These are phyloP conservation scores for Parus major DNA, from an alignment of 2,113 vertebrate species.

Conservation along the genomic window DNA sequence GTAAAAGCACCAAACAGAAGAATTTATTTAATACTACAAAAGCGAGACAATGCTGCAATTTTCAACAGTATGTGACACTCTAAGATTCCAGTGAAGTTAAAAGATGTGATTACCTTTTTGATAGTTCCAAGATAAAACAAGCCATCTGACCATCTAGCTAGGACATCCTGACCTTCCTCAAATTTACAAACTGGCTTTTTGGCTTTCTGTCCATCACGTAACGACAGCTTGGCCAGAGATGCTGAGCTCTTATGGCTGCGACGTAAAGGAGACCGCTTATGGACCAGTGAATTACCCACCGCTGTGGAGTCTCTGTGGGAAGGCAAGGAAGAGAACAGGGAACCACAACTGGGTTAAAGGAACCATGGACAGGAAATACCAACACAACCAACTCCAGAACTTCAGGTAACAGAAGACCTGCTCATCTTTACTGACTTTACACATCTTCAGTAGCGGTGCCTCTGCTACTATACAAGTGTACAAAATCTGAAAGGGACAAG, in stretches of 20 bases:
- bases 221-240: constrained; percentile 83
- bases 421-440: not conserved
- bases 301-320: constrained; percentile 89
- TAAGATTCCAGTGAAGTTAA: not conserved
- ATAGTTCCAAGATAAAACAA: constrained; percentile 99
- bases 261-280: constrained; percentile 85
- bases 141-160: constrained; percentile 99
- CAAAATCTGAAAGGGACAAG: not conserved
- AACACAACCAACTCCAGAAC: not conserved
- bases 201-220: constrained; percentile 87
- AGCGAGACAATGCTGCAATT: not conserved
- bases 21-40: not conserved
- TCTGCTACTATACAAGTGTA: not conserved
- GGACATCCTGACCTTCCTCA: constrained; percentile 96
- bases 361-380: not conserved
- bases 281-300: constrained; percentile 91
- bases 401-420: not conserved
- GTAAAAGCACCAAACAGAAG: constrained; percentile 29
- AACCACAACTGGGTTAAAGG: not conserved
- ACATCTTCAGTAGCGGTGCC: not conserved
- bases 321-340: not conserved
- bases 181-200: constrained; percentile 89
- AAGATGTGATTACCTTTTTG: constrained; percentile 86
- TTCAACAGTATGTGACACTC: not conserved
- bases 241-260: constrained; percentile 84